Evolutionary conservation across 1,140 invertebrate species (phyloP).

Genomic region (Macrobrachium nipponense): DNA sequence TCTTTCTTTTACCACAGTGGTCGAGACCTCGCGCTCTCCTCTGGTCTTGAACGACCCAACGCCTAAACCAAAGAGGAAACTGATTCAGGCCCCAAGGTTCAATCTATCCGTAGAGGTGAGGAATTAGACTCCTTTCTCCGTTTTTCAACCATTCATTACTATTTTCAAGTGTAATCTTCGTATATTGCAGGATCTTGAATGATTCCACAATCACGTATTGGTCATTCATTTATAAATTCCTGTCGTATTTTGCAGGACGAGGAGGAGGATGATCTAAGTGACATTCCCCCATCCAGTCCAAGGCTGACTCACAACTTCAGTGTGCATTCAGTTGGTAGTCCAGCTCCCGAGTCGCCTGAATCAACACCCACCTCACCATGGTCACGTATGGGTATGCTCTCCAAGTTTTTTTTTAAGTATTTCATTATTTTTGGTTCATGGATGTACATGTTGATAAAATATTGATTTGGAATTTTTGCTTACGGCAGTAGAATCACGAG

Average conservation of each 20-base stretch:
- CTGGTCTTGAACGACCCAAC: slow-evolving; percentile 29
- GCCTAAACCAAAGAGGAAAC: slow-evolving; percentile 45
- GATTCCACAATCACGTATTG: too few relatives aligned
- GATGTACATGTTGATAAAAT: neutral
- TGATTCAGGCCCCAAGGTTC: slow-evolving; percentile 58
- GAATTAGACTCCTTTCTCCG: neutral
- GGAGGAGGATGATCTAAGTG: slow-evolving; percentile 64
- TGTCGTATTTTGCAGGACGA: slow-evolving; percentile 54
- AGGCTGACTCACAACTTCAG: slow-evolving; percentile 37
- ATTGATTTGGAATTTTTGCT: neutral
- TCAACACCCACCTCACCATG: slow-evolving; percentile 40
- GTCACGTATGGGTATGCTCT: slow-evolving; percentile 51
- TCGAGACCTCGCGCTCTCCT: slow-evolving; percentile 34
- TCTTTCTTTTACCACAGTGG: slow-evolving; percentile 33
- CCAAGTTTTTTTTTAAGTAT: neutral
- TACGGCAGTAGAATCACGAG: too few relatives aligned
- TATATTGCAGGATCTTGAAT: neutral
- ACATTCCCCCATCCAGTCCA: slow-evolving; percentile 63
- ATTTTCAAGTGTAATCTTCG: neutral
- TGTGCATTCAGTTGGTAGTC: slow-evolving; percentile 34
- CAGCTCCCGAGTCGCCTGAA: slow-evolving; percentile 16
- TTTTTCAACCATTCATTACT: neutral
- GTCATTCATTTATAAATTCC: neutral
- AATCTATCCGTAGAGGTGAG: slow-evolving; percentile 56
- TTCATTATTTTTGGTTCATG: neutral